Evolutionary conservation across 2,113 vertebrate genomes (phyloP), one percentile per base, ranked within the genome.

Genomic region (Glaucomys volans): DNA sequence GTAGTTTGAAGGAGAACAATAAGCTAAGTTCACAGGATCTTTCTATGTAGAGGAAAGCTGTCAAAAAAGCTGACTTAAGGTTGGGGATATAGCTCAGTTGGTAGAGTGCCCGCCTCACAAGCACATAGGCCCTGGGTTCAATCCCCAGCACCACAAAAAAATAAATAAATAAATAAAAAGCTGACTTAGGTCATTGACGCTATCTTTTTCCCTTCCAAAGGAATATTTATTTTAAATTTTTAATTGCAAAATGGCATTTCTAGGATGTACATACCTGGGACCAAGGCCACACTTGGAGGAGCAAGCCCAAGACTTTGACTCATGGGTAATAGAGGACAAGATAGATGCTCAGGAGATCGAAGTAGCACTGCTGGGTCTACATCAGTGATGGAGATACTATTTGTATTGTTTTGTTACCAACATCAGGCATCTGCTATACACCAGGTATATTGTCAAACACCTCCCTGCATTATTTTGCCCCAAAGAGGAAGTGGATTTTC

Each of bases 1-100:
- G 22, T 4, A 17, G 7, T 11, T 0, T 1, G 57, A 44, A 71
- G 17, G 22, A 44, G 57, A 5, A 2, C 0, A 0, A 8, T 26
- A 40, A 12, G 10, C 17, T 8, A 0, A 16, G n/a, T n/a, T n/a
- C 42, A 18, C 1, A 11, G 20, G 47, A 47, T 64, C 17, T 13
- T 12, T 16, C 32, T 16, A 14, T 8, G 1, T 6, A 28, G 24
- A 17, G 14, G 0, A 2, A 52, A 47, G 10, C 0, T n/a, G 4
- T 1, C 20, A 5, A 47, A 5, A 8, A 40, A 69, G 22, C 69
- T 59, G 8, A n/a, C n/a, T n/a, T n/a, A n/a, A n/a, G n/a, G n/a
- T n/a, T n/a, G n/a, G n/a, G n/a, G n/a, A n/a, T n/a, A n/a, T n/a
- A n/a, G n/a, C n/a, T n/a, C n/a, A n/a, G n/a, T n/a, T n/a, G n/a